Evolutionary conservation across 2,113 vertebrate genomes (phyloP), one percentile per base, ranked within the genome.

Genomic region (Gorsachius goisagi): DNA sequence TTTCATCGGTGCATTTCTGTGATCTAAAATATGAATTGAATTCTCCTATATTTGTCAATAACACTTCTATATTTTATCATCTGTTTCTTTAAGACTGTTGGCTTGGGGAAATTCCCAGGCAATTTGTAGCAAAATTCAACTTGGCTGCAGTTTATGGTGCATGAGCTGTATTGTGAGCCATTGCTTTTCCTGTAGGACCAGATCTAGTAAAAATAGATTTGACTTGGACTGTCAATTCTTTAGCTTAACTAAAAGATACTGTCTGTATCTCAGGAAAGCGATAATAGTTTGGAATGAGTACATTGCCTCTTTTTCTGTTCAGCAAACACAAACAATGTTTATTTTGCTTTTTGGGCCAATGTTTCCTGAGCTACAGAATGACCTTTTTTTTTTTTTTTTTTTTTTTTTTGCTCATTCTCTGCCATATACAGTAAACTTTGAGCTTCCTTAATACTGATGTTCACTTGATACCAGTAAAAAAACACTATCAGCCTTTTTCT

Each of bases 261-360:
- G 53, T 55, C 37, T 72, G 53, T 91, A 79, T 94, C 71, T 96
- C 73, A 93, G 94, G 77, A 92, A 96, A 79, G 71, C 0, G 15
- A 85, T 96, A 93, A 79, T 92, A n/a, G 52, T 69, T 93, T 6
- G 8, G 66, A 95, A 85, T 88, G 78, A 93, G 63, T 82, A 79
- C 77, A 45, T 39, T 82, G 53, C 74, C 88, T 66, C 74, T 85
- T 87, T 93, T 95, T 93, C 77, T 95, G 39, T 93, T 95, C 93
- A 62, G 81, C 89, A 96, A 92, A 95, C 66, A 93, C 66, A 87
- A 91, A 85, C 76, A 72, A 32, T 96, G 81, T 96, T 97, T 96
- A 79, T 95, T 95, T 96, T 96, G 69, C 81, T 79, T 28, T 0
- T 78, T 81, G 77, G 91, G 64, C 73, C 89, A 68, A 4, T 91